phyloP scores from a whole-genome alignment of 53 echinoderm and acorn worm genomes.

The Holothuria scabra region DNA sequence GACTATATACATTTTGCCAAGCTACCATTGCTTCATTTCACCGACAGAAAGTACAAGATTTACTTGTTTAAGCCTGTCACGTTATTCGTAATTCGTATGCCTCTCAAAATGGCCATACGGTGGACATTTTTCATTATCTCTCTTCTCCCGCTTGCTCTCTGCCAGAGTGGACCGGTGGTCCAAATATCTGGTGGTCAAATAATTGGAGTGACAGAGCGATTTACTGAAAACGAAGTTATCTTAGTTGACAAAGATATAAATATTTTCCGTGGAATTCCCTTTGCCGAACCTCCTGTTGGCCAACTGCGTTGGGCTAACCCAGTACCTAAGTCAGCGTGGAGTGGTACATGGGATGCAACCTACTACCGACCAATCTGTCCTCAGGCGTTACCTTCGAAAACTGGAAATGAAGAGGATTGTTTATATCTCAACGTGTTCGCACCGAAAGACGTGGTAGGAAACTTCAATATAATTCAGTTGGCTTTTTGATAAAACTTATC shows the following conservation, averaged over 20 bases:
- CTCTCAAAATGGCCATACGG: too few species aligned
- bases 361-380: constrained; percentile 66
- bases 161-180: not conserved
- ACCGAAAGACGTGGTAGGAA: constrained; percentile 44
- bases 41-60: too few species aligned
- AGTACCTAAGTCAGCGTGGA: constrained; percentile 54
- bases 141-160: not conserved
- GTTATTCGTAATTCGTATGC: too few species aligned
- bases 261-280: constrained; percentile 77
- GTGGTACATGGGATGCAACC: constrained; percentile 71
- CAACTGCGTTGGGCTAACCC: constrained; percentile 65
- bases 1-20: too few species aligned
- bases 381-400: constrained; percentile 41
- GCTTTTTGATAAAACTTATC: too few species aligned
- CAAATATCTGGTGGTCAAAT: not conserved
- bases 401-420: constrained; percentile 59
- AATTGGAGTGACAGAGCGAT: constrained; percentile 64
- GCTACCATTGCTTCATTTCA: too few species aligned
- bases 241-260: constrained; percentile 60
- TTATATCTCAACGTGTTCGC: constrained; percentile 62
- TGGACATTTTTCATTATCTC: not conserved
- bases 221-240: constrained; percentile 61
- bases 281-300: constrained; percentile 81
- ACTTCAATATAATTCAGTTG: too few species aligned
- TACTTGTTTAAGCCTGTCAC: too few species aligned